These are phyloP conservation scores for Micromesistius poutassou DNA, from an alignment of 2,797 vertebrate genomes.

Conservation along the genomic window DNA sequence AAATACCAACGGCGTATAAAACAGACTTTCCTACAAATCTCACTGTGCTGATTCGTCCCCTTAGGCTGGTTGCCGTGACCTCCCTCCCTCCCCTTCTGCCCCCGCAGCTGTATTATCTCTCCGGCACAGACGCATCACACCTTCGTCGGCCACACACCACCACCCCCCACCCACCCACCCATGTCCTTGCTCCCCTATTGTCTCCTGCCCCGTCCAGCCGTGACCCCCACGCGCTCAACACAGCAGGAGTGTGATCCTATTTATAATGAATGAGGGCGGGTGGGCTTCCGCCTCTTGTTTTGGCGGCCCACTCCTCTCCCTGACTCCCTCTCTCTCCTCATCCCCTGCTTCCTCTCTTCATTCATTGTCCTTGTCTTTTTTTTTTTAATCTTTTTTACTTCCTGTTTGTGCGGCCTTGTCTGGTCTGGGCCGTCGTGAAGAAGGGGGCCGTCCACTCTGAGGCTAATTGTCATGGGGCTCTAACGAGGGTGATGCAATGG, in stretches of 20 bases:
- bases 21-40: not conserved
- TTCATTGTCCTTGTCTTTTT: slow-evolving; percentile 65
- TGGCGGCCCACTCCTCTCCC: slow-evolving; percentile 58
- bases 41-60: not conserved
- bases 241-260: slow-evolving; percentile 71
- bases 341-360: slow-evolving; percentile 74
- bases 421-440: not conserved
- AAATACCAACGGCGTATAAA: not conserved
- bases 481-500: slow-evolving; percentile 26
- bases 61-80: too few species aligned
- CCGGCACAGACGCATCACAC: not conserved
- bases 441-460: slow-evolving; percentile 29
- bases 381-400: slow-evolving; percentile 58
- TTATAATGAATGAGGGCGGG: slow-evolving; percentile 60
- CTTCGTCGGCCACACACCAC: slow-evolving; percentile 20
- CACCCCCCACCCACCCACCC: slow-evolving; percentile 51
- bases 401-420: slow-evolving; percentile 71
- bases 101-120: slow-evolving; percentile 54
- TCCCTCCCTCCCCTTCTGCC: slow-evolving; percentile 12
- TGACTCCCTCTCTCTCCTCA: not conserved
- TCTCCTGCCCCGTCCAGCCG: slow-evolving; percentile 54
- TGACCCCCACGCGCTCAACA: slow-evolving; percentile 60
- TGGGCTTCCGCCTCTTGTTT: slow-evolving; percentile 70
- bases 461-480: slow-evolving; percentile 8
- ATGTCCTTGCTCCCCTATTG: slow-evolving; percentile 67